Base-by-base conservation (phyloP, 2,888 invertebrate species). In the Plebejus anna region DNA sequence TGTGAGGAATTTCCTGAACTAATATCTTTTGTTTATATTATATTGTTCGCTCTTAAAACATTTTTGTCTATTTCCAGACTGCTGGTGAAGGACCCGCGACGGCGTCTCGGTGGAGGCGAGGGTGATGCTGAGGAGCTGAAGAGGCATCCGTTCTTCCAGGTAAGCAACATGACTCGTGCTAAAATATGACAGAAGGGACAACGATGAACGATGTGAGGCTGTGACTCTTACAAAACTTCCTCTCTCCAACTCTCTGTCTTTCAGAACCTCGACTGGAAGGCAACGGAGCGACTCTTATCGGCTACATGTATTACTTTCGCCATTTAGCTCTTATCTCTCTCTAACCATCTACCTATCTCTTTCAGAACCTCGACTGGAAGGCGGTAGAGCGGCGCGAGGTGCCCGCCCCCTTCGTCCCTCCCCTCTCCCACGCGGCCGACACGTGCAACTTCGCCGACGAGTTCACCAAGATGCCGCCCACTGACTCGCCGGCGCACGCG, bases 401-500 rank as follows among this genome's bases (percentile, higher is more conserved):
- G 77, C 90, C 96, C 16, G 98, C 99, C 0, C 99, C 99, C 1
- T 98, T 99, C 92, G 96, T 97, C 81, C 99, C 99, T n/a, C 95
- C 95, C 77, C 96, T 99, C 76, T 94, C 94, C 80, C 95, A 97
- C 89, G 98, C 98, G 88, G 94, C 98, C 79, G 99, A 99, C 91
- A 98, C 98, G 16, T 97, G 98, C 85, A 99, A 99, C 94, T 99
- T 99, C 90, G 97, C 98, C 71, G 98, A 98, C 80, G 99, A 99
- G 92, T 99, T 99, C 91, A 99, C 99, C 0, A 96, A 96, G 83
- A 97, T 98, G 96, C 95, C 96, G 75, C 97, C 98, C 7, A 96
- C 97, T 0, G 98, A 99, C 90, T 98, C 98, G 5, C 98, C 98
- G 0, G 98, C 98, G 28, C 96, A 97, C 79, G 96, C 97, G 77